Conservation (phyloP, 2,888 invertebrate species). For the Tupiocoris notatus region DNA sequence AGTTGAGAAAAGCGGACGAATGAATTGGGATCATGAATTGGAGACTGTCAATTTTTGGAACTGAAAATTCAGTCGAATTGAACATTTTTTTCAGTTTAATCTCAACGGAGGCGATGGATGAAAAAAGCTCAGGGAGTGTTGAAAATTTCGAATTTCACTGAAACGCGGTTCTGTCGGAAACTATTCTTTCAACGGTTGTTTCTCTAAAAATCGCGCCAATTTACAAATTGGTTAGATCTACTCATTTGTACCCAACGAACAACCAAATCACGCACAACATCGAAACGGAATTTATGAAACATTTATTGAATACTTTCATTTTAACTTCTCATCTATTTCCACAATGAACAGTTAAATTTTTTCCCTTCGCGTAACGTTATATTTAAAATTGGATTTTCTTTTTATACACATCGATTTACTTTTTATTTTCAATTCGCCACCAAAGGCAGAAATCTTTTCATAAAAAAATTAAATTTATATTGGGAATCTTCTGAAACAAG, state of each 20-base stretch:
- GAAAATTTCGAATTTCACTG: no score
- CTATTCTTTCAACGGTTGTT: no score
- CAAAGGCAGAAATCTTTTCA: conserved; percentile 1
- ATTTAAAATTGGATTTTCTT: conserved; percentile 28
- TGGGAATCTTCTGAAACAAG: conserved; percentile 51
- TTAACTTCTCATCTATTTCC: background rate
- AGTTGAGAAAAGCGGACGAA: no score
- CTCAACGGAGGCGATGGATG: no score
- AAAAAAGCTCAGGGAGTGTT: no score
- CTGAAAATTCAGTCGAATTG: no score
- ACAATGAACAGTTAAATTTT: background rate
- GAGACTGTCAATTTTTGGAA: no score
- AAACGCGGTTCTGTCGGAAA: no score
- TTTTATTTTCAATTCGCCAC: background rate
- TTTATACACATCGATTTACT: conserved; percentile 43
- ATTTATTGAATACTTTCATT: background rate
- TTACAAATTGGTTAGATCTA: no score
- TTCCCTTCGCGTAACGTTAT: conserved; percentile 21
- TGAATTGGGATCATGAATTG: no score
- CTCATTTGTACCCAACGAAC: background rate
- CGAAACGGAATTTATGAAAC: background rate
- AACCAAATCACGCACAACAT: background rate
- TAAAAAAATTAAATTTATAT: conserved; percentile 28
- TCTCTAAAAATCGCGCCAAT: no score
- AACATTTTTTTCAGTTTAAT: no score